Conservation (phyloP, 2,797 vertebrate genomes). For the Huso huso region DNA sequence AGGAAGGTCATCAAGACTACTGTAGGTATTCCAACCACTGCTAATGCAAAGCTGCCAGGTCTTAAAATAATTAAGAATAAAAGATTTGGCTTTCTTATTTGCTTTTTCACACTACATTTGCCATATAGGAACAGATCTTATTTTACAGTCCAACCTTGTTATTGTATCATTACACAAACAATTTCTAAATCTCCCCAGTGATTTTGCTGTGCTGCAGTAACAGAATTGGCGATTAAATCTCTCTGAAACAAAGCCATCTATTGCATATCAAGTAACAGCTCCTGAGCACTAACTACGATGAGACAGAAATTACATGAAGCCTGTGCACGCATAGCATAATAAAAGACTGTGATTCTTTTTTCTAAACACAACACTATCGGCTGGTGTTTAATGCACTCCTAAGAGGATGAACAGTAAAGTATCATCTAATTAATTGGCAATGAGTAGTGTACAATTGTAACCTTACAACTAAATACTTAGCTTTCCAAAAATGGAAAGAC, state of each 20-base stretch:
- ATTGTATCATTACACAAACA: conserved; percentile 74
- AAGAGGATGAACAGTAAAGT: too few species aligned
- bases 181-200: conserved; percentile 51
- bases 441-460: too few species aligned
- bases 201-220: conserved; percentile 36
- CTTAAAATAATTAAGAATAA: conserved; percentile 17
- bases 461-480: too few species aligned
- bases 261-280: conserved; percentile 71
- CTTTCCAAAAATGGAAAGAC: too few species aligned
- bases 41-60: conserved; percentile 19
- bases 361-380: not conserved
- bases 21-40: conserved; percentile 1
- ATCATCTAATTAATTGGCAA: too few species aligned
- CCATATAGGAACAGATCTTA: conserved; percentile 61
- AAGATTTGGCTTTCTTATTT: conserved; percentile 5
- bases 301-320: conserved; percentile 40
- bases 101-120: conserved; percentile 35
- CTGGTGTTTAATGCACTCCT: too few species aligned
- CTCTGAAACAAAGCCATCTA: conserved; percentile 67
- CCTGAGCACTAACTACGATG: conserved; percentile 63
- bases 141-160: conserved; percentile 67
- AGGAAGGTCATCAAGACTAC: too few species aligned
- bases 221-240: conserved; percentile 69
- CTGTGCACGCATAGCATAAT: conserved; percentile 31
- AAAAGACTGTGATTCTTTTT: conserved; percentile 25